These are phyloP conservation scores for Cariama cristata DNA, from an alignment of 2,113 vertebrate species.

Conservation along the genomic window DNA sequence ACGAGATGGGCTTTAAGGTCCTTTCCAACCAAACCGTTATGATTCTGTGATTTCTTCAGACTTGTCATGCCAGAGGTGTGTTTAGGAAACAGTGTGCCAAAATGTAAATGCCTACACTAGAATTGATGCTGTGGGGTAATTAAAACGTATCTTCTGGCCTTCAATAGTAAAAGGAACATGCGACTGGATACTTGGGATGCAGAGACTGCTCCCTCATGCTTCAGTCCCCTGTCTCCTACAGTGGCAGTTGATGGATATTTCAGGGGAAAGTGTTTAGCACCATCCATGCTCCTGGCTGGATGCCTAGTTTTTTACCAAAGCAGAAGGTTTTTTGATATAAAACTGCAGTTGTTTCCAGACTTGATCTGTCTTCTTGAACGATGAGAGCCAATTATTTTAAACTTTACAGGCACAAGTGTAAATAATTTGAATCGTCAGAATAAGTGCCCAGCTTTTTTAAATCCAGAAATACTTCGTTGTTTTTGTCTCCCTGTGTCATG, in stretches of 20 bases:
- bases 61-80: accelerated
- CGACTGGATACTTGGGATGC: neutral
- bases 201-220: neutral
- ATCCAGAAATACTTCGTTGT: neutral
- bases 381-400: neutral
- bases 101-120: neutral
- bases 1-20: no score
- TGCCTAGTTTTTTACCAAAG: neutral
- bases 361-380: neutral
- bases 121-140: neutral
- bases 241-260: neutral
- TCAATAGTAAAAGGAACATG: neutral
- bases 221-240: neutral
- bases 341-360: neutral
- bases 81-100: neutral
- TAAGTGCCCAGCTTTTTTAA: neutral
- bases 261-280: neutral
- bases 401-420: neutral
- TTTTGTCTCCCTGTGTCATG: neutral
- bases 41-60: neutral
- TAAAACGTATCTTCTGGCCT: neutral
- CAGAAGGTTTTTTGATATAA: neutral
- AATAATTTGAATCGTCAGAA: neutral
- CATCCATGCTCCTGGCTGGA: neutral
- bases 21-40: no score